phyloP scores from a whole-genome alignment of 1,140 invertebrate species.

The Cherax quadricarinatus region DNA sequence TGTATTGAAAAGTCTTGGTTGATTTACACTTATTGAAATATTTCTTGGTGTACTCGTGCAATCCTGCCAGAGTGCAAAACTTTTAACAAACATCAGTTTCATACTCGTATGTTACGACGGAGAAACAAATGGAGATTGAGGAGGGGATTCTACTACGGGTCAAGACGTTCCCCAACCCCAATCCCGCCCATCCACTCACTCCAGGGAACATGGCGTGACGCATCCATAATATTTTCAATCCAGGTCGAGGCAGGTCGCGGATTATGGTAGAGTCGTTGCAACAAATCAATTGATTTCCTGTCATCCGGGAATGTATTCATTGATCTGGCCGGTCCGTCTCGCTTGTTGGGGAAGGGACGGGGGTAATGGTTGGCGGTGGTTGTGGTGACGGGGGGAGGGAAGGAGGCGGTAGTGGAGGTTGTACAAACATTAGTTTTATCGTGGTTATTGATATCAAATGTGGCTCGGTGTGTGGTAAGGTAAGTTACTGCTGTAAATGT shows the following conservation, averaged over 20 bases:
- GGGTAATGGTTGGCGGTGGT: background rate
- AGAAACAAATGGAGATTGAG: no score
- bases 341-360: background rate
- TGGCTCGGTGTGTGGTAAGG: background rate
- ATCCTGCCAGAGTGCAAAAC: no score
- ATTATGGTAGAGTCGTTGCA: constrained; percentile 55
- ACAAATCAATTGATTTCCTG: constrained; percentile 69
- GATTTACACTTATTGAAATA: no score
- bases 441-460: background rate
- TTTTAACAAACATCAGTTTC: no score
- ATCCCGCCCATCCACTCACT: background rate
- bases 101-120: no score
- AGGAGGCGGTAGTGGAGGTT: background rate
- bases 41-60: no score
- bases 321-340: constrained; percentile 26
- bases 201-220: constrained; percentile 40
- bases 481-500: background rate
- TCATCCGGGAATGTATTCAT: constrained; percentile 62
- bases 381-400: background rate
- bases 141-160: background rate
- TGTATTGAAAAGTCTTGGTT: no score
- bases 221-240: constrained; percentile 65
- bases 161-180: background rate
- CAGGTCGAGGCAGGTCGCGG: constrained; percentile 61
- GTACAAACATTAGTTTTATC: background rate